Conservation (phyloP, 1,140 invertebrate species). For the Planococcus citri region DNA sequence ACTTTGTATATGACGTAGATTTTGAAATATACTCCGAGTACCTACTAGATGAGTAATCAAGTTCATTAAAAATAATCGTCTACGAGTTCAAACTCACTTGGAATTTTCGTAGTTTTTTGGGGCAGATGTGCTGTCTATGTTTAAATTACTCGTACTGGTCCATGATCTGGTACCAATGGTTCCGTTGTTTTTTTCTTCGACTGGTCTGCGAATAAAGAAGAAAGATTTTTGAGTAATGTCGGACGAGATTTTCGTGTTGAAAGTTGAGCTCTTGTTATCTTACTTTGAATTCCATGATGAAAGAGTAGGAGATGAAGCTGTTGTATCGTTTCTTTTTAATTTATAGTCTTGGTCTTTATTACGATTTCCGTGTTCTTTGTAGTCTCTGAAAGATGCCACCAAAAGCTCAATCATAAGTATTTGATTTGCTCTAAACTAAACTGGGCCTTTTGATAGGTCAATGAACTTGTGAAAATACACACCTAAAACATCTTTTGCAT, state of each 20-base stretch:
- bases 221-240: background rate
- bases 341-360: constrained; percentile 43
- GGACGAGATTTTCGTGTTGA: background rate
- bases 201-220: background rate
- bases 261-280: background rate
- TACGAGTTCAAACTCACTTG: background rate
- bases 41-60: background rate
- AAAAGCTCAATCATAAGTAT: background rate
- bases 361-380: constrained; percentile 70
- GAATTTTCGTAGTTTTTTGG: background rate
- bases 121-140: background rate
- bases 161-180: constrained; percentile 2
- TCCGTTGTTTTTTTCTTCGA: background rate
- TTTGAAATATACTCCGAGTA: background rate
- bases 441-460: too few species aligned
- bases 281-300: constrained; percentile 40
- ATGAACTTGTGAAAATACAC: constrained; percentile 24
- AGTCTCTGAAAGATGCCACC: constrained; percentile 51
- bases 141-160: constrained; percentile 21
- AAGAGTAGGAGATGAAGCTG: constrained; percentile 60
- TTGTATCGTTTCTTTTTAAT: constrained; percentile 47
- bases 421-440: too few species aligned
- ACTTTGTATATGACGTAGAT: background rate
- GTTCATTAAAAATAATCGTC: background rate
- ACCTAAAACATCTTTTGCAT: constrained; percentile 84